Percentiles rank a stretch among this genome's conserved stretches.
These are phyloP conservation scores for Campoplex nolae DNA, from an alignment of 2,888 invertebrate species.

Conservation along the genomic window DNA sequence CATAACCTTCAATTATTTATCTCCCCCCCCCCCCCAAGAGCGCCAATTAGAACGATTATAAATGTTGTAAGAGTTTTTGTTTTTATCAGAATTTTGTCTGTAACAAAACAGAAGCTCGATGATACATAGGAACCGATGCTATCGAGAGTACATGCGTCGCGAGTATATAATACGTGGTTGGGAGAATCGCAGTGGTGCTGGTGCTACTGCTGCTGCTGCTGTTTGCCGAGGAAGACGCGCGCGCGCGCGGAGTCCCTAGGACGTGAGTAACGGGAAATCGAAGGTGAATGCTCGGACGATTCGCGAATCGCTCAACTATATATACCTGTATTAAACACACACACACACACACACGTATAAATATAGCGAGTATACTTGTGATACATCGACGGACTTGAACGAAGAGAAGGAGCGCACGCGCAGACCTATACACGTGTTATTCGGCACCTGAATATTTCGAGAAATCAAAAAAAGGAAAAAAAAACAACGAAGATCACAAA, in stretches of 20 bases:
- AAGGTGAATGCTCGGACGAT: conserved; percentile 84
- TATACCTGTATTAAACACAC: conserved; percentile 36
- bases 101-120: conserved; percentile 3
- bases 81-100: neutral
- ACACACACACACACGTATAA: conserved; percentile 13
- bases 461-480: neutral
- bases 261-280: conserved; percentile 83
- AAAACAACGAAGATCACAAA: neutral
- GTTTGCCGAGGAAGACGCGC: conserved; percentile 56
- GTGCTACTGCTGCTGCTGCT: conserved; percentile 1
- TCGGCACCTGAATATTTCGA: neutral
- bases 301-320: conserved; percentile 77
- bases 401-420: conserved; percentile 46
- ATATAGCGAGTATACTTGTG: conserved; percentile 29
- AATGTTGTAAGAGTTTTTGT: neutral
- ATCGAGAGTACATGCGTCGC: conserved; percentile 23
- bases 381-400: conserved; percentile 47
- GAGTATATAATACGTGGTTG: conserved; percentile 32
- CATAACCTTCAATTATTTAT: neutral
- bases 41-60: neutral
- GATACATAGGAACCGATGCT: conserved; percentile 10
- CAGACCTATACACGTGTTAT: conserved; percentile 30
- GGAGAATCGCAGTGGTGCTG: conserved; percentile 48
- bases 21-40: too few relatives aligned
- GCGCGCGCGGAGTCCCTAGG: conserved; percentile 67